phyloP scores from a whole-genome alignment of 2,888 invertebrate genomes.

The Drosophila villosipedis region DNA sequence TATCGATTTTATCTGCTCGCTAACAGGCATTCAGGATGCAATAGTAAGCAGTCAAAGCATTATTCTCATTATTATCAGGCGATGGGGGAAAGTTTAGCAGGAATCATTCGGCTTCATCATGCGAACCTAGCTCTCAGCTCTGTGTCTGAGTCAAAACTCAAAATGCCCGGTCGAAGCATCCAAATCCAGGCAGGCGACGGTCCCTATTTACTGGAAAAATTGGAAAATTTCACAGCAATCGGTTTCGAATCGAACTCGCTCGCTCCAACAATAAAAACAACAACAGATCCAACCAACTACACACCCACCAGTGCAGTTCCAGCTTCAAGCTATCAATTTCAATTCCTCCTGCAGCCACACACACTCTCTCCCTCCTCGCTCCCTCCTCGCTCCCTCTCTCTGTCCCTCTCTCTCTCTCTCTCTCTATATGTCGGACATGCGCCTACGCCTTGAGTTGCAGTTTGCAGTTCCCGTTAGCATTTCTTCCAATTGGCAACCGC shows the following conservation, averaged over 20 bases:
- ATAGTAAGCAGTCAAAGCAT: slow-evolving; percentile 29
- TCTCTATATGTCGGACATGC: slow-evolving; percentile 45
- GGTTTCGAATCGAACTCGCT: slow-evolving; percentile 52
- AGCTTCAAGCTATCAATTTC: not conserved
- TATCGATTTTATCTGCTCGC: slow-evolving; percentile 73
- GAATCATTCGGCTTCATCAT: slow-evolving; percentile 26
- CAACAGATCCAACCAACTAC: slow-evolving; percentile 20
- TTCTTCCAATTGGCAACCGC: slow-evolving; percentile 22
- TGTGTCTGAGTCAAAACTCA: slow-evolving; percentile 29
- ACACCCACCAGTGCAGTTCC: not conserved
- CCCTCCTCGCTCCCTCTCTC: slow-evolving; percentile 3
- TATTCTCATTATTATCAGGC: slow-evolving; percentile 1
- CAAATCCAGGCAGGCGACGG: not conserved
- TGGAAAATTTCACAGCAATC: slow-evolving; percentile 24
- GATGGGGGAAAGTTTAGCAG: slow-evolving; percentile 2
- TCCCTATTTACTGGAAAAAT: slow-evolving; percentile 30
- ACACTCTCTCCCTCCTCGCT: slow-evolving; percentile 1
- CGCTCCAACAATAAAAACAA: not conserved
- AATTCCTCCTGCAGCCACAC: slow-evolving; percentile 18
- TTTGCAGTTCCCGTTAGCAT: slow-evolving; percentile 14
- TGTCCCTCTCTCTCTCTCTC: not conserved
- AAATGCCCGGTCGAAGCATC: slow-evolving; percentile 10
- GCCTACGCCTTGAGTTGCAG: slow-evolving; percentile 26
- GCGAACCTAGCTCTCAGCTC: slow-evolving; percentile 25
- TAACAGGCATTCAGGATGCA: slow-evolving; percentile 61